A percentile compares a stretch with the other conserved stretches of the same genome.
phyloP scores from a whole-genome alignment of 1,140 invertebrate species.

The Periplaneta americana region DNA sequence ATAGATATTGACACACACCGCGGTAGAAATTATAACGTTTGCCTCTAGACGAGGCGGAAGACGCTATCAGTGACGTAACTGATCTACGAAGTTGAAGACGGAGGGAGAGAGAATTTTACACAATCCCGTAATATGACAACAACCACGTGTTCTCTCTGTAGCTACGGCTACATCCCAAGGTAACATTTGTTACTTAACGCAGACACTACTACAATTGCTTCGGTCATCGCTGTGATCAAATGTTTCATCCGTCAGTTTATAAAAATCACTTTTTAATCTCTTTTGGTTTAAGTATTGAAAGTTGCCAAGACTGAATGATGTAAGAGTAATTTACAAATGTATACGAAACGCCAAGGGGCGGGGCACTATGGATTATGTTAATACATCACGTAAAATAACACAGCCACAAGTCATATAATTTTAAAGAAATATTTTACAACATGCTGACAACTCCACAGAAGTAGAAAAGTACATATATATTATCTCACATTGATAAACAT shows the following conservation, averaged over 20 bases:
- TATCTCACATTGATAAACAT: too few relatives aligned
- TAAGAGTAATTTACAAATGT: background rate
- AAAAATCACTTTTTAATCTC: background rate
- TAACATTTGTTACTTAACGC: background rate
- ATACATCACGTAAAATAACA: background rate
- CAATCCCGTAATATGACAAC: background rate
- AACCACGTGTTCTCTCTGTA: background rate
- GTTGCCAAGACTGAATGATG: background rate
- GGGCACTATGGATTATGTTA: background rate
- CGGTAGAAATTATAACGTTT: background rate
- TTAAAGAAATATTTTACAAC: too few relatives aligned
- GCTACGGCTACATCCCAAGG: background rate
- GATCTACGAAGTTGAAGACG: background rate
- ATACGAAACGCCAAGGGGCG: background rate
- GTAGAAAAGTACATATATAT: too few relatives aligned
- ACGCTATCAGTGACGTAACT: background rate
- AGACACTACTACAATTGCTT: background rate
- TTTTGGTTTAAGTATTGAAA: background rate
- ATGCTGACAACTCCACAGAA: background rate
- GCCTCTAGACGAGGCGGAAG: too few relatives aligned
- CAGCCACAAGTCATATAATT: too few relatives aligned
- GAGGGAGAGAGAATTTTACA: background rate
- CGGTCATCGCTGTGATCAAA: background rate
- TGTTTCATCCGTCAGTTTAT: too few relatives aligned
- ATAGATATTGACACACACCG: background rate